Evolutionary conservation across 2,113 vertebrate species (phyloP).

Genomic region (Nipponia nippon): DNA sequence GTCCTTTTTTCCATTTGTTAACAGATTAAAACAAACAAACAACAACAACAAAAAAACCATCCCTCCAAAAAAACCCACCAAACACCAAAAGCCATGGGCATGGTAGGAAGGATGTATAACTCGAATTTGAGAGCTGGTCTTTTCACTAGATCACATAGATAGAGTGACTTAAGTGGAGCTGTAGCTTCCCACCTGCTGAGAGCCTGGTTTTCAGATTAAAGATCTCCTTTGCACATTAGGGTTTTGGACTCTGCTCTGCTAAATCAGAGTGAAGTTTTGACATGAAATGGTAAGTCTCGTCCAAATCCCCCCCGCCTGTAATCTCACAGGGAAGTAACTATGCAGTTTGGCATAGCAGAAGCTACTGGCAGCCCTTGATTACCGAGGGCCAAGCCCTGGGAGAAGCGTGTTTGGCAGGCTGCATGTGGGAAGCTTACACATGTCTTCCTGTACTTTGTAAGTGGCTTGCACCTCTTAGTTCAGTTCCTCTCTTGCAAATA

Average conservation of each 20-base stretch:
- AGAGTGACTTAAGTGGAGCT: background rate
- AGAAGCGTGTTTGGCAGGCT: background rate
- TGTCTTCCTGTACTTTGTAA: background rate
- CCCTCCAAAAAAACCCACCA: background rate
- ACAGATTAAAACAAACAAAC: background rate
- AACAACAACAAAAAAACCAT: background rate
- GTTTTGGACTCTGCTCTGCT: background rate
- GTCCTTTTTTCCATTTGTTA: background rate
- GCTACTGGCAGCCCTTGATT: background rate
- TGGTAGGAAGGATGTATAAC: background rate
- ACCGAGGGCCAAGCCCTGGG: background rate
- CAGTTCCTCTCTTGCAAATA: background rate
- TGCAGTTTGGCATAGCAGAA: background rate
- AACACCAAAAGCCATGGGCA: rapidly evolving
- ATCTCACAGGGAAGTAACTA: background rate
- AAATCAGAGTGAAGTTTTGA: background rate
- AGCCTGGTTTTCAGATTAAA: background rate
- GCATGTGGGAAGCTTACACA: background rate
- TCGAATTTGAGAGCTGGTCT: background rate
- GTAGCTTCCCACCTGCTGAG: background rate
- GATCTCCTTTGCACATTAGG: background rate
- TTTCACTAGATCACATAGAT: background rate
- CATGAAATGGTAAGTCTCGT: background rate
- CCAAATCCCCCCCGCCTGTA: background rate
- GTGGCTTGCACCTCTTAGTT: background rate